These are phyloP conservation scores for Colius striatus DNA, from an alignment of 2,113 vertebrate genomes.

Conservation along the genomic window DNA sequence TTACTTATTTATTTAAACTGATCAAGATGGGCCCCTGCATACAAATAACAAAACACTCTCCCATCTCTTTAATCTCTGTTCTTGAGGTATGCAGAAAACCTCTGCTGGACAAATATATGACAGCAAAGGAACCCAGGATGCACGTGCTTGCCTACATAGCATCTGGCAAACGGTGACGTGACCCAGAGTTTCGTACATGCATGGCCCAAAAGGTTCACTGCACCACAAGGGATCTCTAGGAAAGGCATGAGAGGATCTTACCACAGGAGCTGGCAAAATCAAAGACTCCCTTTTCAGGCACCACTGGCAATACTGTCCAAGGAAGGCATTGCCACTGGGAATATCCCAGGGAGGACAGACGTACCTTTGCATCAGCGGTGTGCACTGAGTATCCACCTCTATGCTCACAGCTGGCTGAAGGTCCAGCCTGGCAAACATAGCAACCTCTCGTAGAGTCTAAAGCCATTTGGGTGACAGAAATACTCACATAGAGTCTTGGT, in stretches of 20 bases:
- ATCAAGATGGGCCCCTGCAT: background rate
- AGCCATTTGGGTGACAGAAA: background rate
- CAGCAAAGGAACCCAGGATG: background rate
- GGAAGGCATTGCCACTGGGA: background rate
- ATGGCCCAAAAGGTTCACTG: background rate
- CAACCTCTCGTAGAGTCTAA: background rate
- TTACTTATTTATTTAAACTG: background rate
- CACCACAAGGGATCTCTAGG: background rate
- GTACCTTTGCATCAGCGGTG: background rate
- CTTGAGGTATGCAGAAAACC: background rate
- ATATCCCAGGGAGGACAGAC: background rate
- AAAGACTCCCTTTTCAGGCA: background rate
- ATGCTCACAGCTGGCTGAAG: background rate
- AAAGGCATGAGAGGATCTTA: background rate
- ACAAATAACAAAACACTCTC: background rate
- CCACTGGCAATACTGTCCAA: background rate
- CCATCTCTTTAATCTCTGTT: background rate
- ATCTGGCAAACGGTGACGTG: background rate
- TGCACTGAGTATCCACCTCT: background rate
- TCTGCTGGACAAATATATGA: background rate
- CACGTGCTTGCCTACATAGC: background rate
- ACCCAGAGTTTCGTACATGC: background rate
- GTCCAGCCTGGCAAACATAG: background rate
- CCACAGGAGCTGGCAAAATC: background rate
- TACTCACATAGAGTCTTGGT: background rate